Percentiles rank a stretch among this genome's conserved stretches.
Evolutionary conservation across 2,113 vertebrate species (phyloP).

Genomic region (Hyaena hyaena): DNA sequence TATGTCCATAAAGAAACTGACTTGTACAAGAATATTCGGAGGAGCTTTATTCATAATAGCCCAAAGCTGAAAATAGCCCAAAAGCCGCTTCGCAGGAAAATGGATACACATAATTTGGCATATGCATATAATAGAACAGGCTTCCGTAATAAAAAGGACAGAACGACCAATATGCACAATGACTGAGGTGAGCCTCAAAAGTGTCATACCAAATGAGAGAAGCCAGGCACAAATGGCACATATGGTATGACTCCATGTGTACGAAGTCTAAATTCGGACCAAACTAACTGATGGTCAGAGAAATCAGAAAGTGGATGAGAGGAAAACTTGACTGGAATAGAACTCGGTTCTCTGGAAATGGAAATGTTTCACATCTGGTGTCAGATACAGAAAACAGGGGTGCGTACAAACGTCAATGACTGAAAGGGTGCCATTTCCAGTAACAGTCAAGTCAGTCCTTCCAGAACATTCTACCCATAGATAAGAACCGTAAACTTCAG

Average conservation of each 20-base stretch:
- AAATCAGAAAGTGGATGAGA: neutral
- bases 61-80: neutral
- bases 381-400: neutral
- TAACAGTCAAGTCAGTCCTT: neutral
- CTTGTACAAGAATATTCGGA: neutral
- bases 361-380: neutral
- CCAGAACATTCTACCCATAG: neutral
- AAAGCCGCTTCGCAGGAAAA: neutral
- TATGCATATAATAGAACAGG: neutral
- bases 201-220: neutral
- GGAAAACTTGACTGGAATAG: neutral
- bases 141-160: neutral
- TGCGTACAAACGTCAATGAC: neutral
- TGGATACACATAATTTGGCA: neutral
- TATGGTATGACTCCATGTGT: neutral
- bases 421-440: neutral
- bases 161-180: fast-evolving
- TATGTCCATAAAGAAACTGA: neutral
- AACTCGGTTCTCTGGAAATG: neutral
- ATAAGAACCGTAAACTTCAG: neutral
- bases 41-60: neutral
- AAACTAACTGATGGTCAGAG: neutral
- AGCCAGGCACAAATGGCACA: neutral
- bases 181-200: neutral
- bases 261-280: neutral